Evolutionary conservation across 2,113 vertebrate genomes (phyloP), one percentile per base, ranked within the genome.

Genomic region (Progne subis): DNA sequence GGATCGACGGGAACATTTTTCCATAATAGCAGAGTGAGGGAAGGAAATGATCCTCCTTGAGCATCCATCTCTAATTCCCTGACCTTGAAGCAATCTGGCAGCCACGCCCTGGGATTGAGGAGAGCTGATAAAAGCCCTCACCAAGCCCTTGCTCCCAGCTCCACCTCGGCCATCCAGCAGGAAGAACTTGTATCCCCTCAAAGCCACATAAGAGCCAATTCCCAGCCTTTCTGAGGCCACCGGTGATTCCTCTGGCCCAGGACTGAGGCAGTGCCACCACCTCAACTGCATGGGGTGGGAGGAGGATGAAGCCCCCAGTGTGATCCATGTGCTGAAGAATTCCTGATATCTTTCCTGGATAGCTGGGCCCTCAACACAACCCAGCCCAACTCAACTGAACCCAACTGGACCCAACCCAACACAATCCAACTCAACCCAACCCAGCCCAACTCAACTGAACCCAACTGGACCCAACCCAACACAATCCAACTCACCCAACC

Each of bases 1-100:
- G 74, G 47, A 92, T 53, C 32, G 82, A 37, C 3, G 3, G 52
- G 43, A 93, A 68, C 14, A 60, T 61, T 91, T 72, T 86, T 87
- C 72, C 53, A 26, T 20, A 81, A 78, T 2, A 91, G 65, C 77
- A 39, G 57, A 82, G 47, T 2, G 32, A 74, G 49, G 53, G 49
- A 82, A 49, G 91, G 41, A 93, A 96, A 84, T 3, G 10, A 53
- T 82, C 61, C 43, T 94, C 43, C 76, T 83, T 4, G 6, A 69
- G 82, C 50, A 90, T 61, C 78, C 88, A 59, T 61, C 70, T 72
- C 77, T 20, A 81, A 91, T 44, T 86, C 94, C 71, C 67, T 56
- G 94, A 82, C 67, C 94, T 47, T 20, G 14, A 82, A 85, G 88
- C 74, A 86, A 71, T 72, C 77, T 96, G 94, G 92, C 94, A 94